A percentile compares a stretch with the other conserved stretches of the same genome.
phyloP scores from a whole-genome alignment of 2,888 invertebrate species.

The Idaea aversata region DNA sequence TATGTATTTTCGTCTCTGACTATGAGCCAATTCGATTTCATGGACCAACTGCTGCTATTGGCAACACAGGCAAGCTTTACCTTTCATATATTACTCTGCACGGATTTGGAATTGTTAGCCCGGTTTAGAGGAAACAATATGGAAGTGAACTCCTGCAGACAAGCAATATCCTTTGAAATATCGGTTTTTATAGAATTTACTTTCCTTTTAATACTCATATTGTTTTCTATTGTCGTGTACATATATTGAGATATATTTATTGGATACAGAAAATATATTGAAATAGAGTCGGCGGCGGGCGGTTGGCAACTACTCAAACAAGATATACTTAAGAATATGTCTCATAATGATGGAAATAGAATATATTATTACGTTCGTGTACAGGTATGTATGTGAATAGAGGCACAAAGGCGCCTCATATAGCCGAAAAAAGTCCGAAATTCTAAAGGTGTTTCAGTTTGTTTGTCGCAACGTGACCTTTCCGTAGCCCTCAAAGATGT shows the following conservation, averaged over 20 bases:
- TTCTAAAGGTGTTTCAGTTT: constrained; percentile 27
- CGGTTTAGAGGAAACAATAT: constrained; percentile 3
- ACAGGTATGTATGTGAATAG: neutral
- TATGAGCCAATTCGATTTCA: constrained; percentile 76
- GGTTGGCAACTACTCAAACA: neutral
- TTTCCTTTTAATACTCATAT: neutral
- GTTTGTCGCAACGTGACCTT: constrained; percentile 30
- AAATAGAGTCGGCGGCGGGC: neutral
- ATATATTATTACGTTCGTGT: neutral
- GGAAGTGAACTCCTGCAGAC: neutral
- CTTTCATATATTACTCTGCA: constrained; percentile 41
- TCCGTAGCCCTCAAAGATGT: constrained; percentile 29
- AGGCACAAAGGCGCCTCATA: neutral
- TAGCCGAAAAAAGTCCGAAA: neutral
- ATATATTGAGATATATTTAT: neutral
- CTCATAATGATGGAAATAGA: neutral
- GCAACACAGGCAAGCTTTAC: constrained; percentile 44
- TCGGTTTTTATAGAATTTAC: neutral
- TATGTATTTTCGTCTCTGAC: constrained; percentile 74
- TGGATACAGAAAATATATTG: neutral
- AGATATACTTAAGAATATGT: neutral
- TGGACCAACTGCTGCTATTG: constrained; percentile 62
- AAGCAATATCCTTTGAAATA: constrained; percentile 1
- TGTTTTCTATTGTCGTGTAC: neutral
- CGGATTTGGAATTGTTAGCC: constrained; percentile 22